A percentile compares a stretch with the other conserved stretches of the same genome.
Evolutionary conservation across 2,888 invertebrate genomes (phyloP).

Genomic region (Nycteola revayana): DNA sequence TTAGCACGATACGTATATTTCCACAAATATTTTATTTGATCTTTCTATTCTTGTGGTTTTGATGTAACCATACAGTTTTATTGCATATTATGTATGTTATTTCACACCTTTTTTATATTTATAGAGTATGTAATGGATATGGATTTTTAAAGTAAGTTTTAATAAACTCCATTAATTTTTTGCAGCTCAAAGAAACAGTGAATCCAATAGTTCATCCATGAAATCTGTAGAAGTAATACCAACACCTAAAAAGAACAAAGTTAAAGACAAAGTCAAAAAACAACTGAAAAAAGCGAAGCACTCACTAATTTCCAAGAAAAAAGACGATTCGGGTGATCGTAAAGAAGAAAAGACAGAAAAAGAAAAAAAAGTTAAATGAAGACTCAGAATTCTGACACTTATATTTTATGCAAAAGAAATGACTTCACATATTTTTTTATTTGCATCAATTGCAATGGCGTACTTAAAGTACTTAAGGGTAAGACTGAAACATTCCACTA

Average conservation of each 20-base stretch:
- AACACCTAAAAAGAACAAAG: constrained; percentile 70
- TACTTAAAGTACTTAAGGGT: constrained; percentile 56
- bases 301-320: constrained; percentile 66
- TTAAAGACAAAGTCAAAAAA: constrained; percentile 75
- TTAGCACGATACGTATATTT: no score
- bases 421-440: no score
- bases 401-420: no score
- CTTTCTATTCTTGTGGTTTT: no score
- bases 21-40: no score
- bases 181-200: constrained; percentile 74
- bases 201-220: constrained; percentile 69
- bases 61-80: no score
- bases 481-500: constrained; percentile 76
- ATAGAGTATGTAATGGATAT: no score
- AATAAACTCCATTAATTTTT: constrained; percentile 14
- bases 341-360: constrained; percentile 59
- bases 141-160: no score
- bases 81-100: no score
- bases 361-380: constrained; percentile 59
- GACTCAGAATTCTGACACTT: constrained; percentile 18
- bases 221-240: constrained; percentile 61
- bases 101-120: no score
- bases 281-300: constrained; percentile 76
- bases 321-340: constrained; percentile 54
- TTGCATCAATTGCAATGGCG: constrained; percentile 14